Conservation (phyloP, 2,888 invertebrate genomes). For the Sarcophaga variegata region DNA sequence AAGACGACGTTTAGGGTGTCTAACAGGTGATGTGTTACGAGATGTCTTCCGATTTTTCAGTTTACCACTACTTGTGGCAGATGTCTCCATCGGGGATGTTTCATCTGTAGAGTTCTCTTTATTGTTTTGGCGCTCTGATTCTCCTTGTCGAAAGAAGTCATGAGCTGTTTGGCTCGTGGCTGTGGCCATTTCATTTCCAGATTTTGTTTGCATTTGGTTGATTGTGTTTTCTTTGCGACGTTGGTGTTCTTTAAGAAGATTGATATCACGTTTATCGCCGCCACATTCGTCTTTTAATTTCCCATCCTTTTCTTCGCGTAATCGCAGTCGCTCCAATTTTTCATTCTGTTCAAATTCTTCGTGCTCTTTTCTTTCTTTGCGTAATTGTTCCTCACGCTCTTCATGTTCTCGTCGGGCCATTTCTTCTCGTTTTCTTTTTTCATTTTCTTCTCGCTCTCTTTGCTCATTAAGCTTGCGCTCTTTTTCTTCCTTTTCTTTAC, state of each 20-base stretch:
- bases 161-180: conserved; percentile 63
- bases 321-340: conserved; percentile 37
- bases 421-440: conserved; percentile 73
- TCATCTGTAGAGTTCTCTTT: conserved; percentile 76
- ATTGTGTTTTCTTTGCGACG: conserved; percentile 55
- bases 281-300: conserved; percentile 73
- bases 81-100: conserved; percentile 44
- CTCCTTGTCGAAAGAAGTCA: conserved; percentile 72
- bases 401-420: conserved; percentile 75
- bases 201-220: conserved; percentile 47
- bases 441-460: conserved; percentile 44
- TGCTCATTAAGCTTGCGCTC: conserved; percentile 74
- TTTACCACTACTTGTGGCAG: conserved; percentile 56
- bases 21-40: conserved; percentile 77
- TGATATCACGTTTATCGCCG: conserved; percentile 65
- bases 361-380: conserved; percentile 78
- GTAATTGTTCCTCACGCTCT: conserved; percentile 71
- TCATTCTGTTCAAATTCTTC: conserved; percentile 66
- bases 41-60: conserved; percentile 77
- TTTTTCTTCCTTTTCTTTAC: conserved; percentile 74
- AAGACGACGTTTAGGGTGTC: conserved; percentile 86
- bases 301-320: conserved; percentile 69
- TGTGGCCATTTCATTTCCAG: conserved; percentile 37
- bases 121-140: conserved; percentile 74
- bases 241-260: conserved; percentile 60